Evolutionary conservation across 2,888 invertebrate species (phyloP).

Genomic region (Neelides folsomi): DNA sequence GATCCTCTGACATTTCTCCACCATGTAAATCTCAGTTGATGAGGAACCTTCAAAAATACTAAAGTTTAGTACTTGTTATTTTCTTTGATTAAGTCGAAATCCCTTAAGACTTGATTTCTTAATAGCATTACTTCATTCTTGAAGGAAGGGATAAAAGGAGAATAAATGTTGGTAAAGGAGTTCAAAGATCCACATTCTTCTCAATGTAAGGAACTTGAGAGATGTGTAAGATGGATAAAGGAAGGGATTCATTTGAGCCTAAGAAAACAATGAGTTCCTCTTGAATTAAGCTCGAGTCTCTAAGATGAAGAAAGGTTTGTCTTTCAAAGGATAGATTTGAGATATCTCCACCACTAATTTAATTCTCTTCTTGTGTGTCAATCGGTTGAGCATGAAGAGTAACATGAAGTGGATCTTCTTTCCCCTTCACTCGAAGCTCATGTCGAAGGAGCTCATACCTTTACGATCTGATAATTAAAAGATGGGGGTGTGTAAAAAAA

Average conservation of each 20-base stretch:
- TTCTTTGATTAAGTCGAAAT: too few relatives aligned
- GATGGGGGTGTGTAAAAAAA: constrained; percentile 18
- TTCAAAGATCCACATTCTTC: too few relatives aligned
- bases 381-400: constrained; percentile 3
- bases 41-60: too few relatives aligned
- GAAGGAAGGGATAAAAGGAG: too few relatives aligned
- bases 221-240: constrained; percentile 4
- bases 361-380: constrained; percentile 11
- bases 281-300: too few relatives aligned
- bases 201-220: constrained; percentile 6
- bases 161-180: too few relatives aligned
- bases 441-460: constrained; percentile 8
- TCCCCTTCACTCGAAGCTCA: neutral
- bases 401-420: neutral
- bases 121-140: too few relatives aligned
- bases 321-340: constrained; percentile 1
- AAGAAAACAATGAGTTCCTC: constrained; percentile 7
- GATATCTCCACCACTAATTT: constrained; percentile 5
- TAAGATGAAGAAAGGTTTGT: neutral
- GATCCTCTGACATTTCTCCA: too few relatives aligned
- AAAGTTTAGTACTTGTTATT: too few relatives aligned
- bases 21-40: too few relatives aligned
- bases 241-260: neutral
- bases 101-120: too few relatives aligned
- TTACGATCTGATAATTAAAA: constrained; percentile 30